Evolutionary conservation across 2,113 vertebrate species (phyloP).

Genomic region (Galeopterus variegatus): DNA sequence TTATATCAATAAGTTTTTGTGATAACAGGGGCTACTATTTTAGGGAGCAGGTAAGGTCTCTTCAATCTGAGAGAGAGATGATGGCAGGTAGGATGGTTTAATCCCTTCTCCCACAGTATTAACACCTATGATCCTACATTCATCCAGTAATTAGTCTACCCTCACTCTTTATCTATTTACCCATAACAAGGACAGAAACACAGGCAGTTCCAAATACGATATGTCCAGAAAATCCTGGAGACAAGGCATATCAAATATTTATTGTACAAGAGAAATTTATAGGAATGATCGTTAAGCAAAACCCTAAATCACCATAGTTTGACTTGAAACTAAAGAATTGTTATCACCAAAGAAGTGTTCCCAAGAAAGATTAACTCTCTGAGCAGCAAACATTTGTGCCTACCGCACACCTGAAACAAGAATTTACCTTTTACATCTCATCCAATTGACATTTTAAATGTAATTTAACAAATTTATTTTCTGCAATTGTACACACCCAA

Average conservation of each 20-base stretch:
- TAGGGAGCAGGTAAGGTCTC: not conserved
- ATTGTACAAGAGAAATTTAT: not conserved
- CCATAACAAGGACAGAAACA: not conserved
- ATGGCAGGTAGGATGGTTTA: rapidly evolving
- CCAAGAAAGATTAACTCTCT: not conserved
- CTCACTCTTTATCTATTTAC: not conserved
- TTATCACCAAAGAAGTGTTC: not conserved
- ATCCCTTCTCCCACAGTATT: not conserved
- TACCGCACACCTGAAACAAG: rapidly evolving
- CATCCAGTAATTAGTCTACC: not conserved
- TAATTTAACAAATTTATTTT: not conserved
- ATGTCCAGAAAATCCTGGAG: not conserved
- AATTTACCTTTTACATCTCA: not conserved
- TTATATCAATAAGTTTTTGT: not conserved
- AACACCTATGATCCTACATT: no score
- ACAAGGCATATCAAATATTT: not conserved
- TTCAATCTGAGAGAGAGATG: not conserved
- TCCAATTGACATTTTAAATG: not conserved
- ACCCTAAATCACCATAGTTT: not conserved
- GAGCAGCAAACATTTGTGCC: rapidly evolving
- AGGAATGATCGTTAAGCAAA: not conserved
- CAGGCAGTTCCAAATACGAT: not conserved
- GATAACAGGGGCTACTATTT: not conserved
- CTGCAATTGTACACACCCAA: not conserved
- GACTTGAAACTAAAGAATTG: not conserved